Percentiles rank a stretch among this genome's conserved stretches.
Conservation (phyloP, 2,888 invertebrate species). For the Spisula subtruncata region DNA sequence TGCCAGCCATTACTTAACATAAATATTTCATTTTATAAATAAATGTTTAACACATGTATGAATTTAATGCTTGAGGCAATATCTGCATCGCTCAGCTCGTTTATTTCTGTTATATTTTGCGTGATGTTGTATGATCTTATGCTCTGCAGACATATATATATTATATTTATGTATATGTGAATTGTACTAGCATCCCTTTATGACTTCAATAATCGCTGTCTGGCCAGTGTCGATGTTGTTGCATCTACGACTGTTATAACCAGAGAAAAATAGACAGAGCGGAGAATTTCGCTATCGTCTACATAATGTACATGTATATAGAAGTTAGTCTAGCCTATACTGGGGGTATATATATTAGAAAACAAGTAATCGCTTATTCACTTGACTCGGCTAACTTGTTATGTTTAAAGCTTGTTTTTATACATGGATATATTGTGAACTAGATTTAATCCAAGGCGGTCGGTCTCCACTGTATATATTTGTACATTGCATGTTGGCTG, state of each 20-base stretch:
- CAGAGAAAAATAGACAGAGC: slow-evolving; percentile 15
- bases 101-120: background rate
- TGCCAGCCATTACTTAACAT: background rate
- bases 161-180: background rate
- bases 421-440: slow-evolving; percentile 24
- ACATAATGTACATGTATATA: background rate
- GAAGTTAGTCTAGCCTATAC: background rate
- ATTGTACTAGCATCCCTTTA: background rate
- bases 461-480: background rate
- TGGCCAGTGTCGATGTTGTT: slow-evolving; percentile 3
- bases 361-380: slow-evolving; percentile 17
- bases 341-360: slow-evolving; percentile 22
- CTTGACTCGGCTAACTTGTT: slow-evolving; percentile 9
- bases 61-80: background rate
- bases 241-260: slow-evolving; percentile 1
- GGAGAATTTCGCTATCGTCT: slow-evolving; percentile 27
- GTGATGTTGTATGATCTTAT: too few species aligned
- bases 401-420: slow-evolving; percentile 14
- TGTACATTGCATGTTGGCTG: background rate
- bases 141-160: background rate
- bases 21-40: too few species aligned
- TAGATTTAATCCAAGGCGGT: slow-evolving; percentile 21
- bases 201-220: slow-evolving; percentile 10
- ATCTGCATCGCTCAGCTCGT: too few species aligned
- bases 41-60: background rate